phyloP scores from a whole-genome alignment of 2,797 vertebrate genomes.

The Oryzias dopingdopingensis region DNA sequence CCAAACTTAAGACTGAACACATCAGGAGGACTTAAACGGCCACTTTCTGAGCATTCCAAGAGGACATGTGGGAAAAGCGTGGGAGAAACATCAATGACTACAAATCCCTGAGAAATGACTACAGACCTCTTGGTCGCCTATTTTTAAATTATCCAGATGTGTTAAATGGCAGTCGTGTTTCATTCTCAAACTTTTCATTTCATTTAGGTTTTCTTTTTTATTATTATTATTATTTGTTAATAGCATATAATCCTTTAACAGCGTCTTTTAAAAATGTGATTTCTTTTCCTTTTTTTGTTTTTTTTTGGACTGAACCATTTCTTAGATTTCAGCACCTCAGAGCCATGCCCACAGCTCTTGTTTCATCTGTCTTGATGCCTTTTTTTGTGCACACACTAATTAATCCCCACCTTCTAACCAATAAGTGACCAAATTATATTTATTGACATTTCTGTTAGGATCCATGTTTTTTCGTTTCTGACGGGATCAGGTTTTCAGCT shows the following conservation, averaged over 20 bases:
- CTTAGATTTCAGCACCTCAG: slow-evolving; percentile 30
- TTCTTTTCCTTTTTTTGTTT: slow-evolving; percentile 3
- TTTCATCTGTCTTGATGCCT: slow-evolving; percentile 54
- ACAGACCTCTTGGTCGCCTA: slow-evolving; percentile 69
- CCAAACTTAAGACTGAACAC: slow-evolving; percentile 65
- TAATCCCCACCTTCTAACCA: slow-evolving; percentile 55
- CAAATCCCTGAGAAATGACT: slow-evolving; percentile 68
- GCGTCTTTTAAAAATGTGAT: slow-evolving; percentile 71
- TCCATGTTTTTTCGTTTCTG: slow-evolving; percentile 18
- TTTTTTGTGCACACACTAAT: slow-evolving; percentile 48
- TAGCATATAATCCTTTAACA: slow-evolving; percentile 78
- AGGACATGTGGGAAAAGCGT: slow-evolving; percentile 50
- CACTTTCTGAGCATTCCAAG: slow-evolving; percentile 76
- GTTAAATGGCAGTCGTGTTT: slow-evolving; percentile 77
- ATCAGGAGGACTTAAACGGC: slow-evolving; percentile 66
- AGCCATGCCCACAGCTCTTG: slow-evolving; percentile 32
- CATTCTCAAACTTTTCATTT: slow-evolving; percentile 69
- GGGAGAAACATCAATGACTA: slow-evolving; percentile 55
- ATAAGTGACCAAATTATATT: slow-evolving; percentile 77
- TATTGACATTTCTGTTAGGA: slow-evolving; percentile 64
- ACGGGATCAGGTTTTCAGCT: slow-evolving; percentile 10
- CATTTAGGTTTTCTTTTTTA: slow-evolving; percentile 1
- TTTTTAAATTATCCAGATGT: slow-evolving; percentile 74
- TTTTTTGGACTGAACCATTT: slow-evolving; percentile 54
- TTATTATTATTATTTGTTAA: slow-evolving; percentile 47